Evolutionary conservation across 1,140 invertebrate genomes (phyloP), one percentile per base, ranked within the genome.

Genomic region (Drosophila kikkawai): DNA sequence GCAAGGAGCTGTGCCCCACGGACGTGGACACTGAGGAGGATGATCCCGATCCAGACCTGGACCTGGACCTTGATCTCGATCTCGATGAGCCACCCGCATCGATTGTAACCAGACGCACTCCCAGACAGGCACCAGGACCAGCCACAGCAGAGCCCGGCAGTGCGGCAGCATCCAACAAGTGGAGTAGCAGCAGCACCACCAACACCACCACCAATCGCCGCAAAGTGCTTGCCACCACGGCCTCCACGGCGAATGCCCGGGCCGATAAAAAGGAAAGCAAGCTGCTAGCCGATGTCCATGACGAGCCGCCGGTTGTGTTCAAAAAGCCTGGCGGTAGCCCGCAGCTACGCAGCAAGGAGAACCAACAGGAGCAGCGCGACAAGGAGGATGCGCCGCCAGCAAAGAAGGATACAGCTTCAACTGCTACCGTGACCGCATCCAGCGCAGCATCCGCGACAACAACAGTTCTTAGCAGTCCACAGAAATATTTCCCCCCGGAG

Each of bases 401-500:
- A 0, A 73, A 42, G 45, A 41, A 42, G 17, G 37, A 41, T 3
- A 41, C 0, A 19, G 7, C 59, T 11, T 2, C 19, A 9, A 22
- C 26, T 2, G 37, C 39, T 17, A 6, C 3, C 15, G 45, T 36
- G 34, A 15, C 50, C 32, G 29, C 58, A 26, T 15, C 55, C 17
- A 57, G 39, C 53, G 12, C 68, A 9, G 12, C 68, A 9, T 15
- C 71, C n/a, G 17, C 76, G 44, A 9, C 78, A 5, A 9, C 78
- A 5, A 22, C 73, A 36, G 19, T 37, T 2, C 13, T 22, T 6
- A 12, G 37, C 63, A 48, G 44, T 17, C 47, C 44, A 26, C 55
- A 75, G 2, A 79, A 88, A 60, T 80, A 80, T 51, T 82, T 91
- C 44, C 88, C 88, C 39, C 78, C 84, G 3, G 90, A 91, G 77